Percentiles rank a stretch among this genome's conserved stretches.
These are phyloP conservation scores for Pemphredon lugubris DNA, from an alignment of 2,888 invertebrate species.

Conservation along the genomic window DNA sequence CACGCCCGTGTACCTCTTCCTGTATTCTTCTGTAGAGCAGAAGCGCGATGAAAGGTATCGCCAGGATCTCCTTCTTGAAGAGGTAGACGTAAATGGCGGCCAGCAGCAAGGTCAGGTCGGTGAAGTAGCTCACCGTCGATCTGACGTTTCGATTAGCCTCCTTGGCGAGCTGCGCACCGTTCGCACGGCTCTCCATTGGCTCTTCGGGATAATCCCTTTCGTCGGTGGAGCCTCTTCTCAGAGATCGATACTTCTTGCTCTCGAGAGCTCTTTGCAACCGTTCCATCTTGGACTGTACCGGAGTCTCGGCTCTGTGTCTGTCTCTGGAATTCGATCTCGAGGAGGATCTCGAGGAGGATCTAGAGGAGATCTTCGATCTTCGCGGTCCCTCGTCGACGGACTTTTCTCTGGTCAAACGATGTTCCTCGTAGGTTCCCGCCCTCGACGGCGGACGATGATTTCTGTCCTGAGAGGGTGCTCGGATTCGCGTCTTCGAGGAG, in stretches of 20 bases:
- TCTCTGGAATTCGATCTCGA: slow-evolving; percentile 75
- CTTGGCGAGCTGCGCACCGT: slow-evolving; percentile 82
- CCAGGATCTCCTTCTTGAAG: slow-evolving; percentile 90
- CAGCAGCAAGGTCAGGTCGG: slow-evolving; percentile 88
- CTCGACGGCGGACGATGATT: slow-evolving; percentile 49
- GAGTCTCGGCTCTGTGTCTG: slow-evolving; percentile 69
- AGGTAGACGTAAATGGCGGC: slow-evolving; percentile 92
- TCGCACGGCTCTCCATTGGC: slow-evolving; percentile 33
- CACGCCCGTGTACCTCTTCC: slow-evolving; percentile 82
- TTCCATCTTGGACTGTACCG: slow-evolving; percentile 78
- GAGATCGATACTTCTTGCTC: slow-evolving; percentile 61
- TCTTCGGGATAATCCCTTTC: slow-evolving; percentile 41
- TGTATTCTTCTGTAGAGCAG: slow-evolving; percentile 90
- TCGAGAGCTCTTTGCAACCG: slow-evolving; percentile 69
- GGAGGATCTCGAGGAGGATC: slow-evolving; percentile 68
- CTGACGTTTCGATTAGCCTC: slow-evolving; percentile 87
- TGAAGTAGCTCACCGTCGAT: slow-evolving; percentile 87
- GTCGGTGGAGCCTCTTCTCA: slow-evolving; percentile 45
- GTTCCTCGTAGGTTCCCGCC: slow-evolving; percentile 56
- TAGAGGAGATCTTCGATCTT: slow-evolving; percentile 66
- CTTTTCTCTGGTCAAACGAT: slow-evolving; percentile 44
- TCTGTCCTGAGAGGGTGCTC: slow-evolving; percentile 61
- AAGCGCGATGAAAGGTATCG: slow-evolving; percentile 89
- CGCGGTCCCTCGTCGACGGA: slow-evolving; percentile 42
- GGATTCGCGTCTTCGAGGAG: slow-evolving; percentile 67